phyloP scores from a whole-genome alignment of 2,888 invertebrate genomes.

The Agrilus cyanescens region DNA sequence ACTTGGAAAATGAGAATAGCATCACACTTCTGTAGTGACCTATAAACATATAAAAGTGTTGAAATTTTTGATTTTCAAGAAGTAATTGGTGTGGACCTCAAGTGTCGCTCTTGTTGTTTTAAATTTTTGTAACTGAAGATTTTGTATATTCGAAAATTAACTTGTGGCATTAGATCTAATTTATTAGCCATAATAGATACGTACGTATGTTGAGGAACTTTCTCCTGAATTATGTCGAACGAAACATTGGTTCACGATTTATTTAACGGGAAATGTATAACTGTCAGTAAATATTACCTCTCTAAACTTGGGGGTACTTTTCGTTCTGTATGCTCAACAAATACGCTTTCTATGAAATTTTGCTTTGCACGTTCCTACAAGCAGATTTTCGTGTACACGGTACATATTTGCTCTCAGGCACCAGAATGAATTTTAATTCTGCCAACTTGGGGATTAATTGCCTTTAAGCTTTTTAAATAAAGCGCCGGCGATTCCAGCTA shows the following conservation, averaged over 20 bases:
- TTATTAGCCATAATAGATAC: too few relatives aligned
- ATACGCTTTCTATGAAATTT: constrained; percentile 34
- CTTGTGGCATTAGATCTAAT: too few relatives aligned
- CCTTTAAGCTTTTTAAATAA: background rate
- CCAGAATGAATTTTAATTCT: constrained; percentile 6
- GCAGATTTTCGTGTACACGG: constrained; percentile 27
- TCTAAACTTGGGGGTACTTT: constrained; percentile 36
- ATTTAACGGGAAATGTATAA: constrained; percentile 40
- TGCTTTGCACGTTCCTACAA: constrained; percentile 30
- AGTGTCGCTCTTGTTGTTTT: too few relatives aligned
- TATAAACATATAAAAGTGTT: too few relatives aligned
- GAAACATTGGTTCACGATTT: constrained; percentile 38
- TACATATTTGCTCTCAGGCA: constrained; percentile 20
- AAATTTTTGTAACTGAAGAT: too few relatives aligned
- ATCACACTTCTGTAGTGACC: too few relatives aligned
- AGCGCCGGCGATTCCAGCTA: background rate
- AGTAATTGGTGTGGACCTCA: too few relatives aligned
- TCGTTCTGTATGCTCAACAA: constrained; percentile 35
- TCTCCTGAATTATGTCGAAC: constrained; percentile 26
- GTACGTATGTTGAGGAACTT: constrained; percentile 14
- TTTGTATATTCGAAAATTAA: too few relatives aligned
- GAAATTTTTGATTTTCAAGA: too few relatives aligned
- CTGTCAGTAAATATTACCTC: constrained; percentile 39
- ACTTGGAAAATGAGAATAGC: too few relatives aligned
- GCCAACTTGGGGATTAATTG: too few relatives aligned